Conservation (phyloP, 2,888 invertebrate genomes). For the Strigamia transsilvanica region DNA sequence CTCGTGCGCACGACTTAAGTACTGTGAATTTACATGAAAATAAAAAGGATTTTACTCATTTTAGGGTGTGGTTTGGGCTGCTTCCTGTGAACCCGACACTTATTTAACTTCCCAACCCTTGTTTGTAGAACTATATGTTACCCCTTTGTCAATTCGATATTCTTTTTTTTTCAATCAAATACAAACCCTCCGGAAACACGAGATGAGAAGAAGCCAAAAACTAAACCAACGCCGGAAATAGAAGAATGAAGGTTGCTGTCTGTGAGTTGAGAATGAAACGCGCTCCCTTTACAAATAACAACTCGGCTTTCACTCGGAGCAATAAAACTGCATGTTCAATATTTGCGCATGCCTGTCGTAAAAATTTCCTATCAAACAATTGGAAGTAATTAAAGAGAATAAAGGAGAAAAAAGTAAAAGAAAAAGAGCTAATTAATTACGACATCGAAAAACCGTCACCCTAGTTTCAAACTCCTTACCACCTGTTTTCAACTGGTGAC, state of each 20-base stretch:
- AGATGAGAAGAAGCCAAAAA: background rate
- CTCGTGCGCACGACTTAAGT: constrained; percentile 4
- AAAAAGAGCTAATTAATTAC: background rate
- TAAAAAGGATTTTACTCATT: background rate
- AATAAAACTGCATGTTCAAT: background rate
- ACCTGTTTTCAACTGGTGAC: constrained; percentile 9
- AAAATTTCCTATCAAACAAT: background rate
- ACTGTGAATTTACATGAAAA: background rate
- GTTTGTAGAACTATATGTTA: background rate
- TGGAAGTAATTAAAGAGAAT: background rate
- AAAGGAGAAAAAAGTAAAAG: background rate
- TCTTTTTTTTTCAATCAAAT: constrained; percentile 17
- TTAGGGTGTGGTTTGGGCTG: background rate
- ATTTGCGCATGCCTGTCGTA: background rate
- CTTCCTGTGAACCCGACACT: constrained; percentile 14
- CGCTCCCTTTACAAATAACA: constrained; percentile 8
- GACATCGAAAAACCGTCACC: background rate
- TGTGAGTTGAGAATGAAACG: background rate
- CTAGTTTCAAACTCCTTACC: background rate
- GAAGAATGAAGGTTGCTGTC: background rate
- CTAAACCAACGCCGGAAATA: constrained; percentile 16
- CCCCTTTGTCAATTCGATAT: constrained; percentile 10
- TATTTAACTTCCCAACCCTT: background rate
- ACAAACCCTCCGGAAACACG: background rate
- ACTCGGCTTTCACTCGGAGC: constrained; percentile 6